Conservation (phyloP, 1,140 invertebrate species). For the Diprion similis region DNA sequence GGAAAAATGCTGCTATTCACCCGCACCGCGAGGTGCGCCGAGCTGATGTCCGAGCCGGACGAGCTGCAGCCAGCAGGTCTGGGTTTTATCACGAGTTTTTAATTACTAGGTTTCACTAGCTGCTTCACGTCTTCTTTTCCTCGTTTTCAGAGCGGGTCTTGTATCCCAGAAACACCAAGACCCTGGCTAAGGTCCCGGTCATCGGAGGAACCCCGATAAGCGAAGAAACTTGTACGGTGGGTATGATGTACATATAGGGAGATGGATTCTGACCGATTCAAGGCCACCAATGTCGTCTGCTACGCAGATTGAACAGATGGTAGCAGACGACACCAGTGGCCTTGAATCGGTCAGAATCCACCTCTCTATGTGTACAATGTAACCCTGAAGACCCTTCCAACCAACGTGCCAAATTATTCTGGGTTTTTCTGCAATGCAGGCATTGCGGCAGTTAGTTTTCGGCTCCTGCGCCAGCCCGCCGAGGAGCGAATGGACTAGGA, state of each 20-base stretch:
- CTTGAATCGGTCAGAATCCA: no score
- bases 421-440: slow-evolving; percentile 51
- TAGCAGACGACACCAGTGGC: no score
- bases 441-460: slow-evolving; percentile 65
- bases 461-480: slow-evolving; percentile 67
- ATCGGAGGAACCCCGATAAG: slow-evolving; percentile 71
- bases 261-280: no score
- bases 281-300: no score
- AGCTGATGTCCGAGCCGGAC: slow-evolving; percentile 54
- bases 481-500: slow-evolving; percentile 69
- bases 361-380: slow-evolving; percentile 9
- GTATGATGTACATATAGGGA: no score
- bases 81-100: neutral
- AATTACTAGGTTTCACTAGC: no score
- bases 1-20: slow-evolving; percentile 46
- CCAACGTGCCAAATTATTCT: neutral
- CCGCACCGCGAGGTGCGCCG: slow-evolving; percentile 50
- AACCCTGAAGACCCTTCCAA: neutral
- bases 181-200: slow-evolving; percentile 50
- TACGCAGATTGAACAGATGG: no score
- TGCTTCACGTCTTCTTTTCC: neutral
- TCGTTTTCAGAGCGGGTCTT: slow-evolving; percentile 59
- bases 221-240: slow-evolving; percentile 70
- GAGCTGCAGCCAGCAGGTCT: slow-evolving; percentile 52
- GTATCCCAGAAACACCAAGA: slow-evolving; percentile 57